phyloP scores from a whole-genome alignment of 2,888 invertebrate species.

The Xestia sexstrigata region DNA sequence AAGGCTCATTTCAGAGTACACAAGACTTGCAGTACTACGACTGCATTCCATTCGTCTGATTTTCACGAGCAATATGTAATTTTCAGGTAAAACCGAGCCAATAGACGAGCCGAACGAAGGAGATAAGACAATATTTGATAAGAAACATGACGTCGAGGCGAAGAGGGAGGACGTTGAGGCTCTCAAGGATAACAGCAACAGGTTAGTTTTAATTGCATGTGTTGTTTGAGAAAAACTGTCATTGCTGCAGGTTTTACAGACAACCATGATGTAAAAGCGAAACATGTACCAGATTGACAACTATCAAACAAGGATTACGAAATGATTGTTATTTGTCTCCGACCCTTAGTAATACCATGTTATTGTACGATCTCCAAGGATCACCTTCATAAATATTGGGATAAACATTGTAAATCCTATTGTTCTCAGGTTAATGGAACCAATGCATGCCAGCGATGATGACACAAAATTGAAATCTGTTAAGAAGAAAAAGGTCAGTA shows the following conservation, averaged over 20 bases:
- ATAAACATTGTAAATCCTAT: neutral
- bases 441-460: slow-evolving; percentile 67
- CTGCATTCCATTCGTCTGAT: neutral
- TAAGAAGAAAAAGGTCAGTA: slow-evolving; percentile 74
- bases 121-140: slow-evolving; percentile 76
- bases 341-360: neutral
- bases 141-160: slow-evolving; percentile 62
- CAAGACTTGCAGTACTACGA: neutral
- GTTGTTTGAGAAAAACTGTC: neutral
- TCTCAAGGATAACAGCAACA: slow-evolving; percentile 69
- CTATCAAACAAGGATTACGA: neutral
- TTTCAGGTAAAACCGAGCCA: slow-evolving; percentile 74
- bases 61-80: neutral
- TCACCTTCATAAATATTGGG: neutral
- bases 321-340: neutral
- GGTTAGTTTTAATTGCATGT: slow-evolving; percentile 66
- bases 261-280: neutral
- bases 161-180: slow-evolving; percentile 62
- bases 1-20: neutral
- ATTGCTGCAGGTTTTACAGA: neutral
- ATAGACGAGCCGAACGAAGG: slow-evolving; percentile 70
- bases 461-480: slow-evolving; percentile 72
- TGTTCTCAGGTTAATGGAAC: slow-evolving; percentile 76
- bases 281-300: neutral
- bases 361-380: neutral